A percentile compares a stretch with the other conserved stretches of the same genome.
These are phyloP conservation scores for Scrobipalpa atriplicella DNA, from an alignment of 2,888 invertebrate genomes.

Conservation along the genomic window DNA sequence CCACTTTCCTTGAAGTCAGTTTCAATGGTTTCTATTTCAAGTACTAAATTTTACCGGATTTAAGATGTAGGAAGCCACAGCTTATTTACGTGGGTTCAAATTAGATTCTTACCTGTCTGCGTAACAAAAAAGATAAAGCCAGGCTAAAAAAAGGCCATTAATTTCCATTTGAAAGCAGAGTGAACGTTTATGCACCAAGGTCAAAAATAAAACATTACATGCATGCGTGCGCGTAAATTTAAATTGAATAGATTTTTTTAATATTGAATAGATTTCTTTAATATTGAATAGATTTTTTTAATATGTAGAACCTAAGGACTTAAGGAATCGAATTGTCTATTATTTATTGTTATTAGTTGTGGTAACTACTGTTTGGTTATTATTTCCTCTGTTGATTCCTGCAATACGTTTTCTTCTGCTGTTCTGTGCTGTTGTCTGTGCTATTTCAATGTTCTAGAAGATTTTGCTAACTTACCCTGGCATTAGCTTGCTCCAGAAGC, in stretches of 20 bases:
- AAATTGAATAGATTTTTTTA: too few relatives aligned
- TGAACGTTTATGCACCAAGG: too few relatives aligned
- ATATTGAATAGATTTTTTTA: too few relatives aligned
- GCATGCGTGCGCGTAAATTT: too few relatives aligned
- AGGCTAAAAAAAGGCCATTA: background rate
- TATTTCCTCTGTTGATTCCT: slow-evolving; percentile 58
- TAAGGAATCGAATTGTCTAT: too few relatives aligned
- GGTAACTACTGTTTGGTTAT: too few relatives aligned
- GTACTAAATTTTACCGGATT: too few relatives aligned
- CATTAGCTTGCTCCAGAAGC: slow-evolving; percentile 68
- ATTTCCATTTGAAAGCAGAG: background rate
- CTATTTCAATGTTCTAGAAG: background rate
- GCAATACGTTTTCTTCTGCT: background rate
- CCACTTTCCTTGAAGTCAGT: background rate
- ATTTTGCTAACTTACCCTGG: slow-evolving; percentile 4
- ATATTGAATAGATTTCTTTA: too few relatives aligned
- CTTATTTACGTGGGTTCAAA: background rate
- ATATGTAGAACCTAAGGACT: too few relatives aligned
- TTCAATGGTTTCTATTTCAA: background rate
- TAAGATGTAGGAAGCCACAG: too few relatives aligned
- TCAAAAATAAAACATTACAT: background rate
- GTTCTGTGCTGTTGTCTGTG: too few relatives aligned
- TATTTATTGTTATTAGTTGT: too few relatives aligned
- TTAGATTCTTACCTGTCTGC: slow-evolving; percentile 6
- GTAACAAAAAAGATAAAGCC: slow-evolving; percentile 9